A percentile compares a stretch with the other conserved stretches of the same genome.
phyloP scores from a whole-genome alignment of 92 coral and sea anemone species.

The Umimayanthus chanpuru region DNA sequence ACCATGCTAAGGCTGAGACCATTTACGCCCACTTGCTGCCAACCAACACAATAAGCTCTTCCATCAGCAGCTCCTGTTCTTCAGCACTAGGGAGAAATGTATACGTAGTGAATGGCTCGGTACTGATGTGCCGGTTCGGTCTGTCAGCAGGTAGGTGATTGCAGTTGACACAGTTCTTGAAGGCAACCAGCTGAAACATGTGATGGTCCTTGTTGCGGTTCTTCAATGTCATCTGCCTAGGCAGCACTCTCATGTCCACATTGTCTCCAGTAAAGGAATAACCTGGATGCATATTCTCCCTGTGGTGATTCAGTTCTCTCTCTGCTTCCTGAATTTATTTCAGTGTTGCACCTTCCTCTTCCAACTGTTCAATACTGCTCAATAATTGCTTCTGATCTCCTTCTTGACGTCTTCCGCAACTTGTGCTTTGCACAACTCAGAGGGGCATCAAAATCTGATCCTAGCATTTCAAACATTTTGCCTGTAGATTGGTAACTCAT shows the following conservation, averaged over 20 bases:
- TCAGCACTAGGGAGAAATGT: slow-evolving; percentile 52
- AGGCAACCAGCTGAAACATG: slow-evolving; percentile 58
- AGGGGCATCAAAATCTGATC: slow-evolving; percentile 47
- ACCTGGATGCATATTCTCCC: slow-evolving; percentile 54
- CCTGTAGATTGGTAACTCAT: slow-evolving; percentile 59
- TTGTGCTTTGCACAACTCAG: slow-evolving; percentile 43
- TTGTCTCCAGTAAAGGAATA: slow-evolving; percentile 65
- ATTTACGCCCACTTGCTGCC: slow-evolving; percentile 44
- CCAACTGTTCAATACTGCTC: not conserved
- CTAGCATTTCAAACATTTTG: slow-evolving; percentile 47
- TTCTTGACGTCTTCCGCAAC: slow-evolving; percentile 35
- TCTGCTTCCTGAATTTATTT: not conserved
- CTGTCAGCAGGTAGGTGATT: slow-evolving; percentile 49
- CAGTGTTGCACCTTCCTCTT: slow-evolving; percentile 7
- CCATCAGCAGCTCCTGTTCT: slow-evolving; percentile 40
- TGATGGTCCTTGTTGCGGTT: slow-evolving; percentile 62
- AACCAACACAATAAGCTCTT: slow-evolving; percentile 29
- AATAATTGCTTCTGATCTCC: slow-evolving; percentile 31
- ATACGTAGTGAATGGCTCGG: slow-evolving; percentile 55
- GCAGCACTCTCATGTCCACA: slow-evolving; percentile 55
- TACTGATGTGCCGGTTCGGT: slow-evolving; percentile 22
- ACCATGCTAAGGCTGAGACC: slow-evolving; percentile 55
- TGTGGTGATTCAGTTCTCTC: slow-evolving; percentile 25
- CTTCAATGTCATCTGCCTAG: slow-evolving; percentile 55
- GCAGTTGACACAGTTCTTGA: slow-evolving; percentile 54